phyloP scores from a whole-genome alignment of 2,888 invertebrate genomes.

The Dilophus febrilis region DNA sequence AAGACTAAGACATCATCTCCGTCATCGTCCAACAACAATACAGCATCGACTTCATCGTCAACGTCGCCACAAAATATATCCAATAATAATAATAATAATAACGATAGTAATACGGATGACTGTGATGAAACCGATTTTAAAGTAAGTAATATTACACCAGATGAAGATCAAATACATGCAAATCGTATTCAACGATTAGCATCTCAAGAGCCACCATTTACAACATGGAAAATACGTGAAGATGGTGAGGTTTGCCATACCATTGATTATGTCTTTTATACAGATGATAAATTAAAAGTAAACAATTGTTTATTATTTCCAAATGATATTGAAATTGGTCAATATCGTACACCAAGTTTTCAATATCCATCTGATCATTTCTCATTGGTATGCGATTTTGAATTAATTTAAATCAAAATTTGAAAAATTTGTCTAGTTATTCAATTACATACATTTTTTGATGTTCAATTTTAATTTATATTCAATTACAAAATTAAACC shows the following conservation, averaged over 20 bases:
- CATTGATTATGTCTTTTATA: constrained; percentile 57
- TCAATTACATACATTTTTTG: too few relatives aligned
- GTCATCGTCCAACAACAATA: neutral
- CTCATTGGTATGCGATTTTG: constrained; percentile 49
- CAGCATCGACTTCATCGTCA: neutral
- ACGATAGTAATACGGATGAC: neutral
- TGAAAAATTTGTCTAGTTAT: too few relatives aligned
- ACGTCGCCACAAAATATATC: neutral
- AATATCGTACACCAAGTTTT: constrained; percentile 45
- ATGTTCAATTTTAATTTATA: too few relatives aligned
- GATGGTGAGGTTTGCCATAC: constrained; percentile 55
- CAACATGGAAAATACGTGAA: constrained; percentile 59
- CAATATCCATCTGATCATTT: constrained; percentile 63
- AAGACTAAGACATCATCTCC: constrained; percentile 17
- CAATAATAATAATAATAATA: too few relatives aligned
- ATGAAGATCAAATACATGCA: neutral
- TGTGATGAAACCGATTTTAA: constrained; percentile 1
- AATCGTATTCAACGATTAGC: constrained; percentile 20
- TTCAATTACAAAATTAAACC: too few relatives aligned
- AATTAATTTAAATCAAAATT: constrained; percentile 13
- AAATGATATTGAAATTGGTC: constrained; percentile 45
- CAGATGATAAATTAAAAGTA: constrained; percentile 37
- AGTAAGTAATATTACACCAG: neutral
- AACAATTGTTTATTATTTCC: constrained; percentile 37
- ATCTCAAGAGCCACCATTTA: constrained; percentile 46